Conservation (phyloP, 2,113 vertebrate genomes). For the Pleuronectes platessa region DNA sequence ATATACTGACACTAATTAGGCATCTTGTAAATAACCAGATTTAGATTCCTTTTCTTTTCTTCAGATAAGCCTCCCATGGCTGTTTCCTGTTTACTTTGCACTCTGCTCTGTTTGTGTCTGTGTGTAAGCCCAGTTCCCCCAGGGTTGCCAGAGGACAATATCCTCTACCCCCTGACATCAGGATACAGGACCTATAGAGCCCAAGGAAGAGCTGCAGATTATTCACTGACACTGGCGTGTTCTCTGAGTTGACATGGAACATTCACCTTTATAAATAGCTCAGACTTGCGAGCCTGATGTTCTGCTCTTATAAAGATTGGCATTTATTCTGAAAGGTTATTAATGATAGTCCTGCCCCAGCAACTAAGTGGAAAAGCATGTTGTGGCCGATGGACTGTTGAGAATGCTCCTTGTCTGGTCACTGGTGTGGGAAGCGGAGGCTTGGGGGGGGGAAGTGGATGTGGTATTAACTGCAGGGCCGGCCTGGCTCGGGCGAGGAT, state of each 20-base stretch:
- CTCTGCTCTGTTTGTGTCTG: conserved; percentile 38
- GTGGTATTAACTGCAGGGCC: conserved; percentile 70
- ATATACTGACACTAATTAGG: conserved; percentile 55
- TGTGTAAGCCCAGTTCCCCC: conserved; percentile 62
- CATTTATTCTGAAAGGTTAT: conserved; percentile 81
- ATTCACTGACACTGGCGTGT: conserved; percentile 70
- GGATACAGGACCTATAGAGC: conserved; percentile 18
- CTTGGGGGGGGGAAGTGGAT: conserved; percentile 58
- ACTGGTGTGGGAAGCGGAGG: conserved; percentile 59
- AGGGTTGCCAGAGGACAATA: conserved; percentile 49
- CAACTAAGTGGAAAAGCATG: conserved; percentile 79
- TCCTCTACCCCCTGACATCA: conserved; percentile 38
- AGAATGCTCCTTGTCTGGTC: conserved; percentile 74
- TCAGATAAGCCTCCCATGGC: conserved; percentile 67
- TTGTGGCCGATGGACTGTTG: conserved; percentile 70
- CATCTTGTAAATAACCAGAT: conserved; percentile 63
- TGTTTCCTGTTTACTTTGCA: conserved; percentile 79
- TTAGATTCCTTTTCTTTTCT: conserved; percentile 60
- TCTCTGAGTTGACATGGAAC: conserved; percentile 78
- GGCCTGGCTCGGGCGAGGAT: conserved; percentile 69
- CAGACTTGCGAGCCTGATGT: conserved; percentile 74
- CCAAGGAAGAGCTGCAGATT: conserved; percentile 62
- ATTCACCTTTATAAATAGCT: conserved; percentile 83
- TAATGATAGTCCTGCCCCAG: conserved; percentile 80
- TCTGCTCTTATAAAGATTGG: conserved; percentile 79